Evolutionary conservation across 2,113 vertebrate genomes (phyloP), one percentile per base, ranked within the genome.

Genomic region (Labeo rohita): DNA sequence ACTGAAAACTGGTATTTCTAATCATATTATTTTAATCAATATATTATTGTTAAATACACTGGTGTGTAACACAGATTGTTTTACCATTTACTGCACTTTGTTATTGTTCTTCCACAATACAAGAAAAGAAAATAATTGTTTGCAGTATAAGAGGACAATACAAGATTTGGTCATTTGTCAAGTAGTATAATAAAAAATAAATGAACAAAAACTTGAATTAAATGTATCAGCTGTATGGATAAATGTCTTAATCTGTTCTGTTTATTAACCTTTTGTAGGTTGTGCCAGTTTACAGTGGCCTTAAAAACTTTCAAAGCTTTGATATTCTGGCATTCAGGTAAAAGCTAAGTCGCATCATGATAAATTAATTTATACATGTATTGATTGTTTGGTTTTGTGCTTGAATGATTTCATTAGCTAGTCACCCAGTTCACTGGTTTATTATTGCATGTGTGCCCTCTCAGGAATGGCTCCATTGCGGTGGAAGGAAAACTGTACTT

Each of bases 251-350:
- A 68, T 15, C 13, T 39, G 34, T 68, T 39, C 28, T 28, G 28
- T 28, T 28, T 68, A 13, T 68, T 68, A 39, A 68, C 36, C 13
- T 68, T 68, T 68, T 68, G 7, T 16, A 39, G 65, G 34, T 68
- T 36, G 0, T 8, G 1, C 0, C 6, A 39, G 2, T 16, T 39
- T 68, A 2, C 13, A 3, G 0, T 18, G 6, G 0, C 0, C 0
- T 16, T 66, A 1, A 0, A 39, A 39, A 68, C 65, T 68, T 68
- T 3, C 0, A 0, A 68, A 0, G 3, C 6, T 68, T 68, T 8
- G 3, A 39, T 8, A 68, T 68, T 68, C 15, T 0, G 7, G 6
- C 16, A 8, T 8, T 68, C 65, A 39, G 65, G 65, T 68, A 39
- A 68, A 39, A 65, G 23, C 7, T 56, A 15, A 0, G 16, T 56